A percentile compares a stretch with the other conserved stretches of the same genome.
Evolutionary conservation across 2,888 invertebrate genomes (phyloP).

Genomic region (Tricholauxania praeusta): DNA sequence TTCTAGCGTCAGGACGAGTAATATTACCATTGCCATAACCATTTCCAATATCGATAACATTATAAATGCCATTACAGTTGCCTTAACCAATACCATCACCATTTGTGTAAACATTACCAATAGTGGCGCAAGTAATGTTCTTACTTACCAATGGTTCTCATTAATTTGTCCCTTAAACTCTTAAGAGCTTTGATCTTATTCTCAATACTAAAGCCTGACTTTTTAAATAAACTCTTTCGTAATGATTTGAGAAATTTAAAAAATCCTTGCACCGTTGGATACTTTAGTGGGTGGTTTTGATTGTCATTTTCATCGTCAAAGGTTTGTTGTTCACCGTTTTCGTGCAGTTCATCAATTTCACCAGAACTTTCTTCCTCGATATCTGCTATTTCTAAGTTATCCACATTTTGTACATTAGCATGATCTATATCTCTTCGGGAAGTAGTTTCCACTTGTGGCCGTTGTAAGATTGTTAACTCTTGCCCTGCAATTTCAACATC

Average conservation of each 20-base stretch:
- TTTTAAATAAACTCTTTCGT: conserved; percentile 59
- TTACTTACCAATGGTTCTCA: conserved; percentile 76
- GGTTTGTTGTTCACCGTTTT: conserved; percentile 15
- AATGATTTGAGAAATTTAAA: conserved; percentile 61
- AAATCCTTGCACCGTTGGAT: conserved; percentile 62
- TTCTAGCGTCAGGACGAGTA: too few relatives aligned
- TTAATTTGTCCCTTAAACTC: conserved; percentile 69
- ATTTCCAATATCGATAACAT: too few relatives aligned
- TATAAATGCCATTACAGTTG: too few relatives aligned
- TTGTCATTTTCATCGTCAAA: conserved; percentile 11
- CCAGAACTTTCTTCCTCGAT: conserved; percentile 41
- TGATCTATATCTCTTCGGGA: conserved; percentile 48
- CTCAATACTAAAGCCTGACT: conserved; percentile 58
- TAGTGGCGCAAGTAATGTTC: conserved; percentile 54
- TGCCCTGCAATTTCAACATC: conserved; percentile 40
- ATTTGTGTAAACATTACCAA: too few relatives aligned
- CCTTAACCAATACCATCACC: too few relatives aligned
- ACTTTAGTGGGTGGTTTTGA: conserved; percentile 40
- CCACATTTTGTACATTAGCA: conserved; percentile 24
- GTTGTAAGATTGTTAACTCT: conserved; percentile 44
- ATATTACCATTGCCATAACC: too few relatives aligned
- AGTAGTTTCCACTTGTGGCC: conserved; percentile 48
- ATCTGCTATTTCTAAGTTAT: conserved; percentile 32
- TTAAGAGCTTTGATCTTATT: conserved; percentile 63
- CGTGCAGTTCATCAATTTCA: neutral